These are phyloP conservation scores for Eupithecia centaureata DNA, from an alignment of 2,888 invertebrate genomes.

Conservation along the genomic window DNA sequence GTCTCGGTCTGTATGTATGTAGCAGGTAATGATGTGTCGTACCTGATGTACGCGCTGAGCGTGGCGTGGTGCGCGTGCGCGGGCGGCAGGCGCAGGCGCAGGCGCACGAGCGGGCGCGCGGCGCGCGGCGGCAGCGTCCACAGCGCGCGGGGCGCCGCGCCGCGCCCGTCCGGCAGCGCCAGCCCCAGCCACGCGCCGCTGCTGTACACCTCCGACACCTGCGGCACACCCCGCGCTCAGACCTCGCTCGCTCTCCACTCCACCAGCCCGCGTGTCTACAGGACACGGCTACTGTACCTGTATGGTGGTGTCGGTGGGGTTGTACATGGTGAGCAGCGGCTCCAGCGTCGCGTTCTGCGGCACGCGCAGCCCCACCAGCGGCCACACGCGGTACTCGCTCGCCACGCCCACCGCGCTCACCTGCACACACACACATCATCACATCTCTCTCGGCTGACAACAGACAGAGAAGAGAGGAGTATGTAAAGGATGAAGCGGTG, in stretches of 20 bases:
- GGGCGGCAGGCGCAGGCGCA: slow-evolving; percentile 85
- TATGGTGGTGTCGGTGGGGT: slow-evolving; percentile 94
- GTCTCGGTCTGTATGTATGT: too few species aligned
- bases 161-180: slow-evolving; percentile 91
- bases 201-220: slow-evolving; percentile 92
- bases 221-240: slow-evolving; percentile 87
- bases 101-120: slow-evolving; percentile 93
- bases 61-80: slow-evolving; percentile 15
- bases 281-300: slow-evolving; percentile 84
- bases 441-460: too few species aligned
- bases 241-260: slow-evolving; percentile 94
- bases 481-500: not conserved
- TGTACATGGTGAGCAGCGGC: slow-evolving; percentile 95
- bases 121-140: slow-evolving; percentile 97
- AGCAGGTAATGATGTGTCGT: not conserved
- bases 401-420: slow-evolving; percentile 93
- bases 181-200: slow-evolving; percentile 97
- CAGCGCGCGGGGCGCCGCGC: slow-evolving; percentile 89
- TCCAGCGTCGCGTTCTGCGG: slow-evolving; percentile 96
- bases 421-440: slow-evolving; percentile 66
- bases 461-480: not conserved
- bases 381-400: slow-evolving; percentile 95
- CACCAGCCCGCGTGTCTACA: slow-evolving; percentile 89
- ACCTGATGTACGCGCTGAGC: slow-evolving; percentile 32
- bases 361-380: slow-evolving; percentile 94